These are phyloP conservation scores for Sclerurus mexicanus DNA, from an alignment of 2,113 vertebrate genomes.

Conservation along the genomic window DNA sequence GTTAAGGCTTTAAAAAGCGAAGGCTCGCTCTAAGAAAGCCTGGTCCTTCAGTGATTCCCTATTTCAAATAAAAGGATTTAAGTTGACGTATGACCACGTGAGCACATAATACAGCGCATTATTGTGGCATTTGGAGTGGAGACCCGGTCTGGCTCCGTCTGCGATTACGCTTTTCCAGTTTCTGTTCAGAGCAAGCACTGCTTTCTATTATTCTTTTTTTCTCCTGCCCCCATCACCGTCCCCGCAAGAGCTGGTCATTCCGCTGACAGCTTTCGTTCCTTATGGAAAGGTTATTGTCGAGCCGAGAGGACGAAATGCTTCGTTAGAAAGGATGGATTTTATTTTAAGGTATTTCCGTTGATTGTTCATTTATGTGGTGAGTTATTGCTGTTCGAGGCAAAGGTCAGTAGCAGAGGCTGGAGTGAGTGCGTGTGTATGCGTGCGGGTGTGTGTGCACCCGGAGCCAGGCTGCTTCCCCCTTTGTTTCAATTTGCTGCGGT, in stretches of 20 bases:
- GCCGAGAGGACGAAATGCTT: constrained; percentile 76
- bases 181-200: constrained; percentile 82
- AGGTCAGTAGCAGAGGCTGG: constrained; percentile 85
- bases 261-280: constrained; percentile 73
- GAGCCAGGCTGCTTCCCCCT: constrained; percentile 69
- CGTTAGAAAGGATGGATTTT: constrained; percentile 94
- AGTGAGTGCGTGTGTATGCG: constrained; percentile 61
- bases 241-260: constrained; percentile 71
- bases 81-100: constrained; percentile 98
- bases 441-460: constrained; percentile 55
- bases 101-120: constrained; percentile 90
- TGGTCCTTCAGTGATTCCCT: constrained; percentile 91
- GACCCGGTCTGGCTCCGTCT: constrained; percentile 85
- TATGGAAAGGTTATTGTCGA: constrained; percentile 78
- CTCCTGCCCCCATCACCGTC: constrained; percentile 68
- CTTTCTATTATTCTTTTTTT: constrained; percentile 70
- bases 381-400: constrained; percentile 88
- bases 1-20: constrained; percentile 55
- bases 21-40: constrained; percentile 74
- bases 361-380: constrained; percentile 97
- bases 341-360: constrained; percentile 99
- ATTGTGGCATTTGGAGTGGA: constrained; percentile 92
- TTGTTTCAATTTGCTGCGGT: constrained; percentile 76
- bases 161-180: constrained; percentile 89
- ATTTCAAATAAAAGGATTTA: constrained; percentile 97